Percentiles rank a stretch among this genome's conserved stretches.
phyloP scores from a whole-genome alignment of 2,113 vertebrate species.

The Morone chrysops region DNA sequence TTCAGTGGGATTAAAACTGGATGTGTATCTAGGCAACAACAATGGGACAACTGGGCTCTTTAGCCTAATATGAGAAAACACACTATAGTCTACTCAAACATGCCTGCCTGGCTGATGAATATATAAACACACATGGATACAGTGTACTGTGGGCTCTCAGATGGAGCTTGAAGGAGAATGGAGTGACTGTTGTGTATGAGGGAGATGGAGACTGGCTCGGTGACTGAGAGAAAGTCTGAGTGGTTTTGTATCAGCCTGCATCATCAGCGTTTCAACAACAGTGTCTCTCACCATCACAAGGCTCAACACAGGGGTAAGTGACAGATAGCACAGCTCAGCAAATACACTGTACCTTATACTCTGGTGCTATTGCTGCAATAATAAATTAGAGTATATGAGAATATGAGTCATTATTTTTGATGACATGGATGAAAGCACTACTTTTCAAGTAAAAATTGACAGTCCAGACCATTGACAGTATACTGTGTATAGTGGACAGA shows the following conservation, averaged over 20 bases:
- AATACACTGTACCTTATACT: too few species aligned
- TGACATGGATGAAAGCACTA: too few species aligned
- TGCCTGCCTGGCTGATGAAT: conserved; percentile 1
- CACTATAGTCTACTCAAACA: neutral
- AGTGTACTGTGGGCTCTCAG: conserved; percentile 7
- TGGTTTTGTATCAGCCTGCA: conserved; percentile 14
- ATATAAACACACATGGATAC: neutral
- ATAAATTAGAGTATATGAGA: too few species aligned
- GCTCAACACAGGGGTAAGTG: neutral
- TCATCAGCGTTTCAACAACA: neutral
- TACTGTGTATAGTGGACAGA: too few species aligned
- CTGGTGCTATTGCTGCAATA: too few species aligned
- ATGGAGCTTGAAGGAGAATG: conserved; percentile 8
- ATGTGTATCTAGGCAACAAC: neutral
- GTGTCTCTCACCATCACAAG: neutral
- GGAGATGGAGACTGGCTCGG: neutral
- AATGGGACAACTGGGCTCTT: neutral
- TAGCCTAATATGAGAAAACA: neutral
- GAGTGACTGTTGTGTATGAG: neutral
- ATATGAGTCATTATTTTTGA: too few species aligned
- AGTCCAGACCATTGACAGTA: too few species aligned
- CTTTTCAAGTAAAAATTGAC: too few species aligned
- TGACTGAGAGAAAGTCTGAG: conserved; percentile 17
- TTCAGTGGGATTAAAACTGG: neutral
- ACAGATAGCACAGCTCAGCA: too few species aligned